Base-by-base conservation (phyloP, 2,888 invertebrate species). In the Tethea ocularis region DNA sequence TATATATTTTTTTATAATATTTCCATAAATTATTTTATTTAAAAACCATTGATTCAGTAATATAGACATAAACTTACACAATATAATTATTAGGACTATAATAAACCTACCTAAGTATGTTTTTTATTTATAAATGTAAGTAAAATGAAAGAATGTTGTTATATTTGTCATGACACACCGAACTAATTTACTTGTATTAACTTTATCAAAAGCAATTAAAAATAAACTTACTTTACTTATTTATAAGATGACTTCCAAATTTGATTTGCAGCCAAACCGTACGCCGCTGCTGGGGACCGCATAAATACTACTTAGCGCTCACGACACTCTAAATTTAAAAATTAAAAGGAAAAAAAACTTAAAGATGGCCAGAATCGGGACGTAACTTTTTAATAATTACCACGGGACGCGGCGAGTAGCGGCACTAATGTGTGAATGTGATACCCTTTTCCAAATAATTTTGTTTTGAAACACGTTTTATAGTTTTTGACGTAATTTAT, bases 251-350 rank as follows among this genome's bases (percentile, higher is more conserved):
- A 67, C 51, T 60, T 51, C 75, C 74, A 72, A 78, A 74, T 78
- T 78, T 75, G 79, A 79, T 84, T 81, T 76, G 80, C 77, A 72
- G 69, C 74, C 77, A 70, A 80, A 78, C 82, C 77, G 75, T 80
- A 82, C 89, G 72, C 89, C 67, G 90, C 79, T 88, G 90, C 79
- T 88, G 90, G 91, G 86, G 83, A 89, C 82, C 91, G 83, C 92
- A 93, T 93, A 92, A 92, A 93, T 92, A 92, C 89, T 92, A 86
- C 91, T 92, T 91, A 92, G 80, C 84, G 83, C 77, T 82, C 84
- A 78, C 82, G 88, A 87, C 86, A 86, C 82, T 83, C 86, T 77
- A 84, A 89, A 90, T 87, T 88, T 82, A 82, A 82, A 83, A 82
- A 79, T 77, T 75, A 75, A 71, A 78, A 75, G 75, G 66, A 69